Base-by-base conservation (phyloP, 1,140 invertebrate genomes). In the Drosophila sucinea region DNA sequence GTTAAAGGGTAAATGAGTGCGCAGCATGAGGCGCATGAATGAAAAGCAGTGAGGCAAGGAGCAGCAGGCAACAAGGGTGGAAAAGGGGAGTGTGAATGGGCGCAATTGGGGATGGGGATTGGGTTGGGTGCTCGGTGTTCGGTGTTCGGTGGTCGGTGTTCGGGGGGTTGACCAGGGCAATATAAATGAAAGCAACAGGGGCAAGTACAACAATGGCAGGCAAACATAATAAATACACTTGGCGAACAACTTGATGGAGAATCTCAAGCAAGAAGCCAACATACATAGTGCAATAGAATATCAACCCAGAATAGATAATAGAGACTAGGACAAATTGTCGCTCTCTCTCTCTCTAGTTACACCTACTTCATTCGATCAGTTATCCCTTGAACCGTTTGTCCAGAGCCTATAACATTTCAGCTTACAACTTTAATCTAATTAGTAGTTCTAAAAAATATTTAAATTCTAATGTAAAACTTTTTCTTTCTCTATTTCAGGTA, bases 1-100 rank as follows among this genome's bases (percentile, higher is more conserved):
- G 78, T 81, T 87, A 86, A 86, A 74, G 83, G 83, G 83, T 86
- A 86, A 86, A 86, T 89, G 83, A 86, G 83, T 87, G 83, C 65
- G 68, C 83, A 86, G 83, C 82, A 73, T 81, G 82, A 65, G 82
- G 74, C 81, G 78, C 71, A 82, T 85, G 83, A 86, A 85, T 87
- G 82, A 86, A 77, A 77, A 60, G 11, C 57, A 7, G 33, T 23
- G 29, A 8, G 63, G 25, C 8, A 17, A 25, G 35, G 25, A 27
- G 62, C 54, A 73, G 6, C 10, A 8, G 57, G 30, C 32, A 35
- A 2, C n/a, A 57, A 69, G 33, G 51, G 44, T 17, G 4, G 5
- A 40, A 41, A 38, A 11, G 11, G n/a, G 44, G 32, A 47, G 41
- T 17, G 47, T 54, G 27, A 40, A 30, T 58, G 44, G 11, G 58